These are phyloP conservation scores for Burhinus oedicnemus DNA, from an alignment of 2,113 vertebrate genomes.

Conservation along the genomic window DNA sequence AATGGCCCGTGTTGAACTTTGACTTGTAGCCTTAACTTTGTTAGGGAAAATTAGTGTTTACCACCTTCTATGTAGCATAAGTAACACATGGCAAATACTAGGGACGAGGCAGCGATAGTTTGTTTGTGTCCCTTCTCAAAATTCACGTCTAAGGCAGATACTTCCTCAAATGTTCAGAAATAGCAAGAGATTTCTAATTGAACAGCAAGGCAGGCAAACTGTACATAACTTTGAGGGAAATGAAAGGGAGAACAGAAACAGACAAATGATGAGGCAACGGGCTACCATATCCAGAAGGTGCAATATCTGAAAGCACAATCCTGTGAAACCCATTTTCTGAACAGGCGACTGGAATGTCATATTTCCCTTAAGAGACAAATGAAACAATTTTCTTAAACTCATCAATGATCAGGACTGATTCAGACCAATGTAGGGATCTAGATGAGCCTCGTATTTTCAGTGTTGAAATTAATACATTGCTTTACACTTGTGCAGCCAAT, in stretches of 20 bases:
- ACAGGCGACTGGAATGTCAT: not conserved
- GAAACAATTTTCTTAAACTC: not conserved
- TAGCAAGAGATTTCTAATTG: conserved; percentile 13
- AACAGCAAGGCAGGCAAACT: conserved; percentile 11
- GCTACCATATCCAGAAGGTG: not conserved
- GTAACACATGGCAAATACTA: not conserved
- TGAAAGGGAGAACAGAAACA: conserved; percentile 52
- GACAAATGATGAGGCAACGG: not conserved
- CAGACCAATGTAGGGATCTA: not conserved
- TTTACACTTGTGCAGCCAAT: not conserved
- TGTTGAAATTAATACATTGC: not conserved
- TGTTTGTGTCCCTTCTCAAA: not conserved
- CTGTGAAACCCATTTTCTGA: not conserved
- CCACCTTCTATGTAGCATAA: not conserved
- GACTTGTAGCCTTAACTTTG: not conserved
- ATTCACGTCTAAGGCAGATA: not conserved
- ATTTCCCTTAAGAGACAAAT: not conserved
- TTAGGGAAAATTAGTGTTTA: not conserved
- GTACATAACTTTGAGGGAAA: conserved; percentile 24
- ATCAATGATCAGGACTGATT: not conserved
- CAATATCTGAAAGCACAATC: not conserved
- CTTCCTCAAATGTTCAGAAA: conserved; percentile 49
- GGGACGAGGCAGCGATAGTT: not conserved
- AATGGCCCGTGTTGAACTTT: not conserved
- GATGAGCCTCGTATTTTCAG: not conserved